Conservation (phyloP, 2,888 invertebrate species). For the Apamea epomidion region DNA sequence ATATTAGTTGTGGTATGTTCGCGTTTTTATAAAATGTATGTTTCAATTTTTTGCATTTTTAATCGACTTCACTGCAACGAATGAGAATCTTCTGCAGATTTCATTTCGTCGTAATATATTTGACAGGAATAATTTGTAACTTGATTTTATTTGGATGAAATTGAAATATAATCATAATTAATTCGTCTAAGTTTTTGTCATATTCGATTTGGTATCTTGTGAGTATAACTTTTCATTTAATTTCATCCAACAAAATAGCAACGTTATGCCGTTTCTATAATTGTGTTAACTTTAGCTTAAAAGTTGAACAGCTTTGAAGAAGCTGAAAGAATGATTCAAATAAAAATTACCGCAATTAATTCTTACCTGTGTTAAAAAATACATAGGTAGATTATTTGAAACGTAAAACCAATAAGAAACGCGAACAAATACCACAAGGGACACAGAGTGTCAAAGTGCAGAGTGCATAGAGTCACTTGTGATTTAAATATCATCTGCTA, state of each 20-base stretch:
- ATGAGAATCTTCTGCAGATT: neutral
- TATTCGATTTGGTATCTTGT: slow-evolving; percentile 27
- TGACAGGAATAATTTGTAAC: neutral
- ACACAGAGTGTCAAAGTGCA: slow-evolving; percentile 60
- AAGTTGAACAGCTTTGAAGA: neutral
- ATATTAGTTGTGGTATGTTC: slow-evolving; percentile 68
- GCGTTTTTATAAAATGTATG: slow-evolving; percentile 63
- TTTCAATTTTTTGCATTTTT: neutral
- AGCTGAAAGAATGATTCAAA: neutral
- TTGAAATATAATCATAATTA: neutral
- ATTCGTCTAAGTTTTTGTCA: slow-evolving; percentile 21
- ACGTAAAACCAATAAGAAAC: slow-evolving; percentile 33
- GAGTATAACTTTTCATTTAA: slow-evolving; percentile 26
- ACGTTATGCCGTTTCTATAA: too few relatives aligned
- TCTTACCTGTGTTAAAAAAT: neutral
- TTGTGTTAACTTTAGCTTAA: too few relatives aligned
- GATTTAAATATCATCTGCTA: slow-evolving; percentile 50
- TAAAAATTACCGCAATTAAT: neutral
- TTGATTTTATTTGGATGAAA: slow-evolving; percentile 3
- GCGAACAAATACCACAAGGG: slow-evolving; percentile 60
- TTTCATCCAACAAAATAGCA: slow-evolving; percentile 9
- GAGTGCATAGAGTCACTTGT: slow-evolving; percentile 53
- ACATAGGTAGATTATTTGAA: neutral
- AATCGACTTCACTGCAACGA: neutral
- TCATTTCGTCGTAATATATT: neutral